These are phyloP conservation scores for Venturia canescens DNA, from an alignment of 1,140 invertebrate species.

Conservation along the genomic window DNA sequence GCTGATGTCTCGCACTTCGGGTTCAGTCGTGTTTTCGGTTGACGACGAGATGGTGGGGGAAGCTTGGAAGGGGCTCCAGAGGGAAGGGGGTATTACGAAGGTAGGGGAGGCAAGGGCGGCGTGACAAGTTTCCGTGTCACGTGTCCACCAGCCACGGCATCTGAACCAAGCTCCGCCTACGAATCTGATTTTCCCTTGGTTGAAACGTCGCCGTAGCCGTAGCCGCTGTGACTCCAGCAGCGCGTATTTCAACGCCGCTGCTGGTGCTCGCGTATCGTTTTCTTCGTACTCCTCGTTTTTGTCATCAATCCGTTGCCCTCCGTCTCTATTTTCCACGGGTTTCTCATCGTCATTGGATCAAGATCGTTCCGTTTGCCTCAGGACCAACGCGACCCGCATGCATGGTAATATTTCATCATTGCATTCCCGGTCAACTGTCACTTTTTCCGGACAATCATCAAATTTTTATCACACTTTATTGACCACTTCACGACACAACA, in stretches of 20 bases:
- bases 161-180: conserved; percentile 72
- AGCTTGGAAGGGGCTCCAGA: conserved; percentile 36
- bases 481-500: neutral
- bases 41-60: conserved; percentile 11
- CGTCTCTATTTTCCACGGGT: conserved; percentile 50
- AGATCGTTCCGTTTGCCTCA: conserved; percentile 48
- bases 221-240: conserved; percentile 7
- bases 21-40: conserved; percentile 10
- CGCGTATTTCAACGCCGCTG: conserved; percentile 26
- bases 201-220: conserved; percentile 56
- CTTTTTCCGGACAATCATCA: neutral
- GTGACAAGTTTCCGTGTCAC: conserved; percentile 77
- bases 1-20: conserved; percentile 15
- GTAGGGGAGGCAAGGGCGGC: conserved; percentile 71
- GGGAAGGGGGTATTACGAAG: conserved; percentile 46
- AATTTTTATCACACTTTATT: neutral
- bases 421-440: neutral
- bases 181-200: conserved; percentile 66
- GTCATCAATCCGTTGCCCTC: conserved; percentile 33
- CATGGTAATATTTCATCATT: conserved; percentile 18
- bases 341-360: conserved; percentile 9
- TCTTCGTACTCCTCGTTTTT: neutral
- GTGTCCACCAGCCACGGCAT: conserved; percentile 65
- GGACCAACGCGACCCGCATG: conserved; percentile 43
- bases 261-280: neutral